These are phyloP conservation scores for Sebastes matsubarae DNA, from an alignment of 2,797 vertebrate species.

Conservation along the genomic window DNA sequence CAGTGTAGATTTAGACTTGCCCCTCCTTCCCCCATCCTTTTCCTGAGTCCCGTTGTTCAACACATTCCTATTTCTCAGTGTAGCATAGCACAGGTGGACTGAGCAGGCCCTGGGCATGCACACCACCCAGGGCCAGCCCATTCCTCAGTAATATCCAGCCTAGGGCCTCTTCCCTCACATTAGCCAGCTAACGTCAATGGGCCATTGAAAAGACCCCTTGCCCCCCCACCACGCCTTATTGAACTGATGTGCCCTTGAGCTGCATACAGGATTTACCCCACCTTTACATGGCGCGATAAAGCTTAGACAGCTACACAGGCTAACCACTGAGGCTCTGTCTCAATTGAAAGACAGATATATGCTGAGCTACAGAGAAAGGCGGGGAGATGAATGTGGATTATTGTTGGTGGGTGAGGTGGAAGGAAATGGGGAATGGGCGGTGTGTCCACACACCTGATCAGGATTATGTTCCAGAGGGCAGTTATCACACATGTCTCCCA, in stretches of 20 bases:
- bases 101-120: conserved; percentile 56
- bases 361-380: conserved; percentile 59
- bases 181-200: conserved; percentile 69
- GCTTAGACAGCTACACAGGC: conserved; percentile 52
- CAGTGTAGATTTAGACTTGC: conserved; percentile 27
- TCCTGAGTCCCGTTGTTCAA: conserved; percentile 61
- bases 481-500: conserved; percentile 98
- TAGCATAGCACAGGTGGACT: conserved; percentile 85
- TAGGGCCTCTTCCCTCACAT: conserved; percentile 68
- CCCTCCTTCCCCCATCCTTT: conserved; percentile 19
- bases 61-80: conserved; percentile 82
- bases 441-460: conserved; percentile 88
- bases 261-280: conserved; percentile 68
- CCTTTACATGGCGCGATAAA: conserved; percentile 69
- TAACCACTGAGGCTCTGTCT: conserved; percentile 53
- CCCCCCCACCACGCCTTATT: conserved; percentile 73
- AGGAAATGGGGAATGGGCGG: conserved; percentile 47
- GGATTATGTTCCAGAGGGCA: conserved; percentile 98
- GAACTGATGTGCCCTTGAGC: conserved; percentile 76
- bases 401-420: conserved; percentile 61
- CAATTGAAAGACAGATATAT: conserved; percentile 65
- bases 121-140: conserved; percentile 68
- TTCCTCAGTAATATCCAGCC: conserved; percentile 77
- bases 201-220: conserved; percentile 72
- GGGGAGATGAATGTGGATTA: conserved; percentile 65